phyloP scores from a whole-genome alignment of 2,113 vertebrate genomes.

The Todiramphus chloris region DNA sequence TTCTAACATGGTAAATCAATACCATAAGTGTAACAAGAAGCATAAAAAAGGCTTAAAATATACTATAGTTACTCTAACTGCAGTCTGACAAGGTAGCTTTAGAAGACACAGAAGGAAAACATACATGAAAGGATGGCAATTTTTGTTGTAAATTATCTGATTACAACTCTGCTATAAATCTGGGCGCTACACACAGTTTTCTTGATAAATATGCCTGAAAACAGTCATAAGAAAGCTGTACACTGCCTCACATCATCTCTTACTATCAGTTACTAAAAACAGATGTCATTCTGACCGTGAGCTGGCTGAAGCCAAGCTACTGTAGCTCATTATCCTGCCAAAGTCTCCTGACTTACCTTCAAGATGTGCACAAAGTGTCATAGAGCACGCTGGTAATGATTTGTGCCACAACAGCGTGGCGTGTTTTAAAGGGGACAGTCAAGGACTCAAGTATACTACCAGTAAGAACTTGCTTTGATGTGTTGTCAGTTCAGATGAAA shows the following conservation, averaged over 20 bases:
- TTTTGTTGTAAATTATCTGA: background rate
- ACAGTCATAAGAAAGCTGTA: background rate
- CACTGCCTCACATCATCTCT: background rate
- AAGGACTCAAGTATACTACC: background rate
- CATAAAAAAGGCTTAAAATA: background rate
- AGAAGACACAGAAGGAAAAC: background rate
- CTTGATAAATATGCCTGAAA: background rate
- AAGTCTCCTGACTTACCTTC: background rate
- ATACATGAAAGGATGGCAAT: background rate
- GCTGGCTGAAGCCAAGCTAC: background rate
- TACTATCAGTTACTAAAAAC: background rate
- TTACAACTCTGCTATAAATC: background rate
- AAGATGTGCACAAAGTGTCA: background rate
- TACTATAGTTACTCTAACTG: background rate
- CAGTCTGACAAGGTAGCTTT: background rate
- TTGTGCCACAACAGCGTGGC: background rate
- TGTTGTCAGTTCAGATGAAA: background rate
- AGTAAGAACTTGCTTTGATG: background rate
- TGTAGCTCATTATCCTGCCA: background rate
- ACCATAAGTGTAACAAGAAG: background rate
- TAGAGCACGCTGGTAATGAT: background rate
- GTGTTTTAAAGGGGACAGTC: background rate
- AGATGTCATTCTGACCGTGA: background rate
- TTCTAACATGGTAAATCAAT: fast-evolving
- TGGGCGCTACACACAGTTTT: background rate